phyloP scores from a whole-genome alignment of 1,140 invertebrate genomes.

The Formica selysi region DNA sequence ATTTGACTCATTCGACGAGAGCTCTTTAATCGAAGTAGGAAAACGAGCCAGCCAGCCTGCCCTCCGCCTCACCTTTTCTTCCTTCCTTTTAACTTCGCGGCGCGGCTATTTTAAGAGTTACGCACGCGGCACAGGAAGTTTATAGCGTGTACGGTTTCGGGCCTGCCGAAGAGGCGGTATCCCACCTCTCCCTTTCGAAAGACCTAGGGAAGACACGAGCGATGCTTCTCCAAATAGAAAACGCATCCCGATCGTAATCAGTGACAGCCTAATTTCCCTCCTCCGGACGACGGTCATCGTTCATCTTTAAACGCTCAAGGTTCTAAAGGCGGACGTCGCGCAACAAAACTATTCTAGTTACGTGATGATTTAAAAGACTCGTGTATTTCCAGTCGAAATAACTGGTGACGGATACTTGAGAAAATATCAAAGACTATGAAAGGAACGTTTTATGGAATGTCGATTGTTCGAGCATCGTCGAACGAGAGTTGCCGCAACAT shows the following conservation, averaged over 20 bases:
- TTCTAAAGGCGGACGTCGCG: background rate
- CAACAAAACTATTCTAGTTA: background rate
- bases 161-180: constrained; percentile 48
- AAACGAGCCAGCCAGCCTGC: constrained; percentile 46
- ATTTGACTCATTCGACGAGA: constrained; percentile 31
- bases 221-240: constrained; percentile 58
- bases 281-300: background rate
- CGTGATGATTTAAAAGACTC: background rate
- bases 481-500: background rate
- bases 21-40: constrained; percentile 64
- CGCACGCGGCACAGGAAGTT: constrained; percentile 69
- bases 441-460: constrained; percentile 8
- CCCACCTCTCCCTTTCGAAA: constrained; percentile 57
- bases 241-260: constrained; percentile 35
- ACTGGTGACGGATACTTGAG: background rate
- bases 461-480: background rate
- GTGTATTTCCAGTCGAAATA: background rate
- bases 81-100: constrained; percentile 49
- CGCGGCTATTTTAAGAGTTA: constrained; percentile 71
- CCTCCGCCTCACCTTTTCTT: constrained; percentile 43
- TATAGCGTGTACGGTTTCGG: constrained; percentile 71
- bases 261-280: constrained; percentile 21
- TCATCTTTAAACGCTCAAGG: background rate
- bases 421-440: background rate
- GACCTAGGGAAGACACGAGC: constrained; percentile 35